A percentile compares a stretch with the other conserved stretches of the same genome.
These are phyloP conservation scores for Camelus dromedarius DNA, from an alignment of 2,113 vertebrate genomes.

Conservation along the genomic window DNA sequence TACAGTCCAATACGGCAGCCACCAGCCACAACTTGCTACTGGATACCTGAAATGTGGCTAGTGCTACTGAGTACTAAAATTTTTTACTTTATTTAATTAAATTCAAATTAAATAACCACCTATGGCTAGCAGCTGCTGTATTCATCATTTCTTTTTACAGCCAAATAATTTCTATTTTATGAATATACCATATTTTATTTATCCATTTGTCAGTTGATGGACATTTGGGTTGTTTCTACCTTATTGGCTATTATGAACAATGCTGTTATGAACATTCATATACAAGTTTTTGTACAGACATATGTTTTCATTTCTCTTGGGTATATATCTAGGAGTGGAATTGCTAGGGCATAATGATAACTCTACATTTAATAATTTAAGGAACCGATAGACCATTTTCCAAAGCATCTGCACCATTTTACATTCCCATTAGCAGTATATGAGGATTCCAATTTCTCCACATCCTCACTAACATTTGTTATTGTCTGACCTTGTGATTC, in stretches of 20 bases:
- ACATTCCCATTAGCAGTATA: neutral
- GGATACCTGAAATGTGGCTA: neutral
- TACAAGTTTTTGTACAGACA: neutral
- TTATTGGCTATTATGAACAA: neutral
- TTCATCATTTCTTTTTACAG: neutral
- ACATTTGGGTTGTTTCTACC: neutral
- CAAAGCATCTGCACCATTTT: neutral
- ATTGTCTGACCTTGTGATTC: neutral
- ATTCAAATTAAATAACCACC: neutral
- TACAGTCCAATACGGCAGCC: neutral
- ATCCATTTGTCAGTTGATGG: neutral
- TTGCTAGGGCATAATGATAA: neutral
- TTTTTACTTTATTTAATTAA: neutral
- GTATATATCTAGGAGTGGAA: neutral
- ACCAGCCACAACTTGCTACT: neutral
- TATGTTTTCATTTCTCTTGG: neutral
- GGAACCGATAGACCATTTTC: neutral
- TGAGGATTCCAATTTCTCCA: neutral
- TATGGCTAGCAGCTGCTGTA: neutral
- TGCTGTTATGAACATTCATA: neutral
- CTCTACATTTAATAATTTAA: neutral
- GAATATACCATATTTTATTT: neutral
- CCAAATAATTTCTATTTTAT: neutral
- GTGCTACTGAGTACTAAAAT: neutral
- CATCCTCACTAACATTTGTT: neutral